Percentiles rank a stretch among this genome's conserved stretches.
These are phyloP conservation scores for Calameuta pallipes DNA, from an alignment of 2,888 invertebrate species.

Conservation along the genomic window DNA sequence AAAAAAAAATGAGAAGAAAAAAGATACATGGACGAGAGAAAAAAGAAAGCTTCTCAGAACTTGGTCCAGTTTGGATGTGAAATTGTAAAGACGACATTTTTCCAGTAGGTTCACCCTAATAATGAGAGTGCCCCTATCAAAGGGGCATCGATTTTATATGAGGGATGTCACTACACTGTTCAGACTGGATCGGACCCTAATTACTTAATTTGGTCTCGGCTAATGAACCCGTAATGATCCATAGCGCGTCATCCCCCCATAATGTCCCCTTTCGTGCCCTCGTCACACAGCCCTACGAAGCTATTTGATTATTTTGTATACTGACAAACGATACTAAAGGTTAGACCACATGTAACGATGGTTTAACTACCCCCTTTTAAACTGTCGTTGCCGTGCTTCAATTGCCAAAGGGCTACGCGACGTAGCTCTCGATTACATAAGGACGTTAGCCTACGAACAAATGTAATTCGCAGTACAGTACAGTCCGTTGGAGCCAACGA, in stretches of 20 bases:
- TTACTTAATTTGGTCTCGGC: not conserved
- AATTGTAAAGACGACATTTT: not conserved
- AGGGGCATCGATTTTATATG: not conserved
- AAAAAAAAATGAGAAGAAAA: not conserved
- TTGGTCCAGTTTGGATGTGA: not conserved
- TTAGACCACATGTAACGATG: not conserved
- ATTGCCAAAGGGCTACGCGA: not conserved
- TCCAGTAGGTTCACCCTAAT: not conserved
- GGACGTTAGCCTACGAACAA: not conserved
- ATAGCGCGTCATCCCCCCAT: not conserved
- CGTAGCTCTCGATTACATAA: not conserved
- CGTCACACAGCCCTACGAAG: not conserved
- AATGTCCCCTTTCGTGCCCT: not conserved
- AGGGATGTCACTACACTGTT: not conserved
- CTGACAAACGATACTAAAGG: not conserved
- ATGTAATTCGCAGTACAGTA: not conserved
- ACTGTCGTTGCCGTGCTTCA: not conserved
- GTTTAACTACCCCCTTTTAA: not conserved
- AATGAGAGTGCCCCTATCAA: not conserved
- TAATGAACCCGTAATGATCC: constrained; percentile 4
- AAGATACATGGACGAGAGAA: not conserved
- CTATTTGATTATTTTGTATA: not conserved
- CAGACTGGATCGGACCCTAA: not conserved
- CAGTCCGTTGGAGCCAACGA: not conserved
- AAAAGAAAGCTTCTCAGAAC: not conserved